A percentile compares a stretch with the other conserved stretches of the same genome.
Conservation (phyloP, 1,140 invertebrate species). For the Littorina saxatilis region DNA sequence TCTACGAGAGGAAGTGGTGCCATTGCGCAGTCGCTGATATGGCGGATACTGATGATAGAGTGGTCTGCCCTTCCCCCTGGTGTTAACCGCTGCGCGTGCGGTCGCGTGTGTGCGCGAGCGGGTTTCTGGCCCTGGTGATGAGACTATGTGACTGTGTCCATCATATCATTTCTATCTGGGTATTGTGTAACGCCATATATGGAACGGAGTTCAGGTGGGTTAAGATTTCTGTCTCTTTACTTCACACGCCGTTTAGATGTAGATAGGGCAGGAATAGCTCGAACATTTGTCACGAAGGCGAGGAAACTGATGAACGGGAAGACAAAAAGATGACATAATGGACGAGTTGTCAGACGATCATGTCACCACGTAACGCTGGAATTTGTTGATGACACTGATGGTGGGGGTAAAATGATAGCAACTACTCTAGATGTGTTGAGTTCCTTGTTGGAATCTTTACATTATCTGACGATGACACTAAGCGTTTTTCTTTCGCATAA, state of each 20-base stretch:
- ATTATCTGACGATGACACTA: no score
- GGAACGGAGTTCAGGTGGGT: neutral
- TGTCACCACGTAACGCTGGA: no score
- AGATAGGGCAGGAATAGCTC: neutral
- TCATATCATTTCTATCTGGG: no score
- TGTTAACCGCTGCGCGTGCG: constrained; percentile 5
- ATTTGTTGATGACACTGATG: no score
- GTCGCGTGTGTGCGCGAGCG: constrained; percentile 12
- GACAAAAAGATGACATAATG: no score
- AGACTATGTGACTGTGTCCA: neutral
- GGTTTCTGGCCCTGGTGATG: neutral
- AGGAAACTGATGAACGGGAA: neutral
- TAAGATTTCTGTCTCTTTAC: neutral
- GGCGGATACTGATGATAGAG: neutral
- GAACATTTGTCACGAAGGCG: neutral
- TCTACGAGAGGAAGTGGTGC: neutral
- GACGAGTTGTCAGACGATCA: no score
- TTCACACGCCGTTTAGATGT: neutral
- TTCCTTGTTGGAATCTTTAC: no score
- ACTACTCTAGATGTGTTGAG: no score
- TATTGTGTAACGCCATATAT: no score
- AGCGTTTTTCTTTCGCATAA: no score
- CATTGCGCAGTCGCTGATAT: constrained; percentile 8
- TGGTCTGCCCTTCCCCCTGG: neutral
- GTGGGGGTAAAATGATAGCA: no score